Evolutionary conservation across 1,140 invertebrate species (phyloP).

Genomic region (Zaprionus africanus): DNA sequence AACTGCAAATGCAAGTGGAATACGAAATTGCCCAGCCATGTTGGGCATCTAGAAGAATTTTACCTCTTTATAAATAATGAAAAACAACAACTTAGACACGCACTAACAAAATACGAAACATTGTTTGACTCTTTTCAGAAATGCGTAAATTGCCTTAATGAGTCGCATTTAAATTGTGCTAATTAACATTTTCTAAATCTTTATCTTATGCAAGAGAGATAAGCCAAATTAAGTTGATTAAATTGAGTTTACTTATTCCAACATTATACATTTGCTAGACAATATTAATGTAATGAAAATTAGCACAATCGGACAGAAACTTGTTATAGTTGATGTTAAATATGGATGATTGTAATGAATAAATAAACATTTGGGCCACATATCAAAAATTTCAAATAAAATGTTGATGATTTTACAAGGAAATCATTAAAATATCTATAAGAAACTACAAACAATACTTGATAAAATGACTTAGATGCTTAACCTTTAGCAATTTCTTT

Average conservation of each 20-base stretch:
- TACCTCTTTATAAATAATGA: conserved; percentile 11
- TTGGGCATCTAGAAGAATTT: conserved; percentile 11
- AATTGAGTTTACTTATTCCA: too few relatives aligned
- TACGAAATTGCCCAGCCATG: neutral
- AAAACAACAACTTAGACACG: neutral
- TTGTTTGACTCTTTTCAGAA: neutral
- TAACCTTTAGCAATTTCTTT: too few relatives aligned
- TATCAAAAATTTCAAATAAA: too few relatives aligned
- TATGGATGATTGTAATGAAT: too few relatives aligned
- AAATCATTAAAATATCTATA: neutral
- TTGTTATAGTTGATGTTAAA: too few relatives aligned
- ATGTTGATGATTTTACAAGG: too few relatives aligned
- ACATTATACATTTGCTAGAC: too few relatives aligned
- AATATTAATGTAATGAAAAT: too few relatives aligned
- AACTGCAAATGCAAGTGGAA: conserved; percentile 9
- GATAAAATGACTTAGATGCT: neutral
- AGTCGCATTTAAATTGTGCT: conserved; percentile 2
- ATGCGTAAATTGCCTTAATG: conserved; percentile 4
- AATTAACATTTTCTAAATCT: neutral
- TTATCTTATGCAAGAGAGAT: neutral
- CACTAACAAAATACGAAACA: conserved; percentile 1
- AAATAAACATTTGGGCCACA: too few relatives aligned
- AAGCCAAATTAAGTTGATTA: too few relatives aligned
- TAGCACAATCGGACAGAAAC: too few relatives aligned
- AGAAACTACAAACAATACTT: neutral